Evolutionary conservation across 2,888 invertebrate species (phyloP), one percentile per base, ranked within the genome.

Genomic region (Gonocerus acuteangulatus): DNA sequence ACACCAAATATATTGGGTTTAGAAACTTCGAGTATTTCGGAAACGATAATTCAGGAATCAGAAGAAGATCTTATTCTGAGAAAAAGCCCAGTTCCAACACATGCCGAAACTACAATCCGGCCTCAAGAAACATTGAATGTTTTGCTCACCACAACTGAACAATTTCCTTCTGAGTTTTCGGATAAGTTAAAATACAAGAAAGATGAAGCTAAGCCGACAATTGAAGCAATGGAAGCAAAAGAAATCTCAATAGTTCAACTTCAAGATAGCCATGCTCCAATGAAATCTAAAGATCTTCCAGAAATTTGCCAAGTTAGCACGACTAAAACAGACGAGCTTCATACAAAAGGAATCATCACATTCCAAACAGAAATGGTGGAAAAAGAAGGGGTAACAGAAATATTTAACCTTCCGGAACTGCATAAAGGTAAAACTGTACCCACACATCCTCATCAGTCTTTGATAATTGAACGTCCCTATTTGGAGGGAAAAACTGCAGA

Each of bases 11-110:
- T 85, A 67, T 76, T 77, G 48, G 75, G 79, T 49, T 73, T 85
- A 57, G 82, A 83, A 71, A 75, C 78, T 45, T 81, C 82, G 67
- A 80, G 81, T 69, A 71, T 78, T 23, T 77, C 79, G 6, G 78
- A 81, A 68, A 77, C 83, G 0, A 71, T 80, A n/a, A 70, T 82
- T 7, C 83, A 86, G 73, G 88, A 88, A 74, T 79, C 80, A 44
- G 86, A 86, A 76, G 78, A 77, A 48, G 74, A 78, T 48, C 78
- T 85, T 22, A 68, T 73, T 13, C 71, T 77, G 15, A 77, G 76
- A 60, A 76, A 77, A 49, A 77, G 78, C 57, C 82, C 81, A 63
- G 74, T 75, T 15, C 70, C 72, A 60, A 79, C 75, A 19, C 72
- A 74, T 48, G 86, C 86, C n/a, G 80, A 81, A 70, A 71, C 79